phyloP scores from a whole-genome alignment of 1,140 invertebrate genomes.

The Drosophila cardini region DNA sequence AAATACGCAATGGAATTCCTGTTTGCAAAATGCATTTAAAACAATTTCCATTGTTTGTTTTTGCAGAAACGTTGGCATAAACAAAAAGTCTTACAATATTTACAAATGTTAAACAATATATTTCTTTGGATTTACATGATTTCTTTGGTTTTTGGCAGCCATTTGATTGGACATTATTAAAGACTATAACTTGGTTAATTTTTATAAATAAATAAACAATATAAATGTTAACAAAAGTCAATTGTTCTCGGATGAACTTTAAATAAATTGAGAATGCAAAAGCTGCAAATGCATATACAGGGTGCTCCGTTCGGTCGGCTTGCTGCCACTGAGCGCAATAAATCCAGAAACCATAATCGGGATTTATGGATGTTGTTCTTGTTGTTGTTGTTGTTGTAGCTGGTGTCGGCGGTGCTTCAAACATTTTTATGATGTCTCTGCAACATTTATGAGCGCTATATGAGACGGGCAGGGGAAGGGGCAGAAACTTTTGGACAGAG shows the following conservation, averaged over 20 bases:
- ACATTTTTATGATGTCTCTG: conserved; percentile 84
- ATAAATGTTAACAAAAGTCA: too few species aligned
- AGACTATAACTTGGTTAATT: not conserved
- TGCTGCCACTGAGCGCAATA: conserved; percentile 58
- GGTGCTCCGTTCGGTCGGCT: conserved; percentile 34
- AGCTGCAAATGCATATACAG: conserved; percentile 1
- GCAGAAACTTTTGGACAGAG: not conserved
- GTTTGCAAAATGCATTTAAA: conserved; percentile 39
- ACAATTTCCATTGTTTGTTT: conserved; percentile 72
- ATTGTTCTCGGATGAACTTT: not conserved
- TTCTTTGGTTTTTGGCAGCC: not conserved
- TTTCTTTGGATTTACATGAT: not conserved
- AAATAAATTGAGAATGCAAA: conserved; percentile 8
- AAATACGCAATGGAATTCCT: conserved; percentile 34
- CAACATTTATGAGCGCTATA: conserved; percentile 75
- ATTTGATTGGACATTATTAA: not conserved
- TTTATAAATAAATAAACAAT: not conserved
- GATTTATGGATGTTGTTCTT: conserved; percentile 75
- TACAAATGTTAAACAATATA: conserved; percentile 38
- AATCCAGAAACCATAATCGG: conserved; percentile 82
- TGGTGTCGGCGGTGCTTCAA: conserved; percentile 72
- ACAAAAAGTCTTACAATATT: conserved; percentile 44
- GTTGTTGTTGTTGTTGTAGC: conserved; percentile 36
- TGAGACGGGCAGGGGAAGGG: conserved; percentile 5
- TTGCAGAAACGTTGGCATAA: conserved; percentile 56